A percentile compares a stretch with the other conserved stretches of the same genome.
phyloP scores from a whole-genome alignment of 2,113 vertebrate species.

The Phalacrocorax pelagicus region DNA sequence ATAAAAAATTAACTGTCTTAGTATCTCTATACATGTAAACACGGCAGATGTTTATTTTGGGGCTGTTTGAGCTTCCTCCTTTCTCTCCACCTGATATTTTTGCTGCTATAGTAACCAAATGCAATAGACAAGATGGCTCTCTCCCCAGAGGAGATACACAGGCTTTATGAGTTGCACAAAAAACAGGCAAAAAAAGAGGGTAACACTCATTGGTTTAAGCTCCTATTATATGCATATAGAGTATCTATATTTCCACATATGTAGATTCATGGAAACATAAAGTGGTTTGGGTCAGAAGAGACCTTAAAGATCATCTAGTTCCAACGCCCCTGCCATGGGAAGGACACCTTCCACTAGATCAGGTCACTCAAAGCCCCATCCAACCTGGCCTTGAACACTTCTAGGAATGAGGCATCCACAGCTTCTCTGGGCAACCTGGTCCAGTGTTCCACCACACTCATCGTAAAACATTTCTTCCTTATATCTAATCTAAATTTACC shows the following conservation, averaged over 20 bases:
- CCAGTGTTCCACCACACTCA: too few relatives aligned
- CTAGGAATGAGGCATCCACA: too few relatives aligned
- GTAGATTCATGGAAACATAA: too few relatives aligned
- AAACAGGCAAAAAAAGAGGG: background rate
- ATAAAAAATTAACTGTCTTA: background rate
- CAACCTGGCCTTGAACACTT: too few relatives aligned
- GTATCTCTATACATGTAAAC: background rate
- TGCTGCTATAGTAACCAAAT: slow-evolving; percentile 81
- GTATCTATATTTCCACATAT: background rate
- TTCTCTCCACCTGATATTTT: slow-evolving; percentile 39
- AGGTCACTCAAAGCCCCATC: too few relatives aligned
- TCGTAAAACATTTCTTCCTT: too few relatives aligned
- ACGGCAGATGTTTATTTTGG: slow-evolving; percentile 34
- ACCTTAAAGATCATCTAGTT: too few relatives aligned
- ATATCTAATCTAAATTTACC: too few relatives aligned
- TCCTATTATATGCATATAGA: background rate
- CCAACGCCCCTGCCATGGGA: too few relatives aligned
- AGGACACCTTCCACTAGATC: too few relatives aligned
- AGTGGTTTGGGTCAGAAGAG: too few relatives aligned
- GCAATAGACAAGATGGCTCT: slow-evolving; percentile 58
- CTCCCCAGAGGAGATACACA: slow-evolving; percentile 25
- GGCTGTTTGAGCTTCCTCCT: background rate
- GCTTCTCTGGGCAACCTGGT: too few relatives aligned
- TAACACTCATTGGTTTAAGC: background rate
- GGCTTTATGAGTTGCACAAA: background rate